Base-by-base conservation (phyloP, 2,888 invertebrate species). In the Chesias legatella region DNA sequence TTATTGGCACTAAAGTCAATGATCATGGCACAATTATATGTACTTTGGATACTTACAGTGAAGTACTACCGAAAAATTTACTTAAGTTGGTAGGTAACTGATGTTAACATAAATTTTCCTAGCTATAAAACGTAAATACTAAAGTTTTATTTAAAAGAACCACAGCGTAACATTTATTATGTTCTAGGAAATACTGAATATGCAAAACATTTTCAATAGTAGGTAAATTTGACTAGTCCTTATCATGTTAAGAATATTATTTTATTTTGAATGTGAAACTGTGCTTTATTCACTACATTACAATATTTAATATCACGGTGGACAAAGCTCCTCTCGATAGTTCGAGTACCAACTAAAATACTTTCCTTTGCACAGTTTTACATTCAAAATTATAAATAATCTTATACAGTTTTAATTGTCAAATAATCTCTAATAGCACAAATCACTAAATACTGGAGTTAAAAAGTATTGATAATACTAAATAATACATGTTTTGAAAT, bases 1-100 rank as follows among this genome's bases (percentile, higher is more conserved):
- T 88, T 88, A 89, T 88, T 89, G 89, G 88, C 89, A 89, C 89
- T 89, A 88, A 79, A 71, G 74, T 79, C 62, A 75, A 72, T 75
- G 70, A 69, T 73, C 76, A 88, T 88, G 88, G 88, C 88, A 89
- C 84, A 75, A 76, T 38, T 47, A 66, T 78, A 81, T 78, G 72
- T 79, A 78, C 72, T 78, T 64, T 72, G 70, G 64, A 65, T 75
- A n/a, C n/a, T n/a, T n/a, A 73, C 55, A 71, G 65, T 71, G 65
- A 69, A 65, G 63, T 66, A 70, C 66, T 63, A 60, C 62, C 58
- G 62, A 40, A 21, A 63, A 56, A 61, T 61, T 49, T 54, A 56
- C 53, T 48, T 60, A 56, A 59, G 48, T 52, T 59, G 45, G 32
- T 51, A 53, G 30, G 63, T 53, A 65, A 71, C 55, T 68, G 64